Base-by-base conservation (phyloP, 2,113 vertebrate species). In the Melierax canorus region DNA sequence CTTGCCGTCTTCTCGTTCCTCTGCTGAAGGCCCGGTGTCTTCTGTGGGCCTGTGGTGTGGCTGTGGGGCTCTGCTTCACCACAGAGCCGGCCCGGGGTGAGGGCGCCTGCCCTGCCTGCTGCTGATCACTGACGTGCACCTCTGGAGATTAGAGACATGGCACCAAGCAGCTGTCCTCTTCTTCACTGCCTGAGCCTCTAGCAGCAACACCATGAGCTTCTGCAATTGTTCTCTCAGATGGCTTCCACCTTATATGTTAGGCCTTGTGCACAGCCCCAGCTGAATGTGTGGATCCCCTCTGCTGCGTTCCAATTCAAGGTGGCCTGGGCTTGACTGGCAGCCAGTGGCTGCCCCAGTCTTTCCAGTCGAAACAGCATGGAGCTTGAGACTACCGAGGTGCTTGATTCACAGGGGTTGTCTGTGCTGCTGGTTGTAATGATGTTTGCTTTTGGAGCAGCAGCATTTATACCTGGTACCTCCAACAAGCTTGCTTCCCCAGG, bases 141-240 rank as follows among this genome's bases (percentile, higher is more conserved):
- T 21, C 2, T 5, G 5, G 36, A 14, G n/a, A 8, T 11, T 1
- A 1, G 30, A 50, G 36, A 12, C 2, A 5, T 0, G 14, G 12
- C 4, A 7, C 17, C 4, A 7, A 32, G 53, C 32, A 26, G 16
- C 34, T 4, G 0, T 17, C 36, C 5, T 41, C 22, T 10, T 62
- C 11, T 22, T 32, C 16, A 18, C 15, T 34, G 4, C 41, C 15
- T 3, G 3, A 15, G 2, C 45, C 23, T 11, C 7, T 39, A 34
- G 22, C 51, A 27, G 21, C 63, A 60, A 3, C 18, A 9, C 21
- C 2, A 0, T 5, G 3, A 24, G 51, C 32, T 22, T 7, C 43
- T 45, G 43, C 27, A 29, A 4, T 12, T 8, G 6, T 2, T 18
- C 8, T 26, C 8, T 36, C 4, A 0, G 8, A 4, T 20, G 64